Conservation (phyloP, 2,113 vertebrate genomes). For the Polyodon spathula region DNA sequence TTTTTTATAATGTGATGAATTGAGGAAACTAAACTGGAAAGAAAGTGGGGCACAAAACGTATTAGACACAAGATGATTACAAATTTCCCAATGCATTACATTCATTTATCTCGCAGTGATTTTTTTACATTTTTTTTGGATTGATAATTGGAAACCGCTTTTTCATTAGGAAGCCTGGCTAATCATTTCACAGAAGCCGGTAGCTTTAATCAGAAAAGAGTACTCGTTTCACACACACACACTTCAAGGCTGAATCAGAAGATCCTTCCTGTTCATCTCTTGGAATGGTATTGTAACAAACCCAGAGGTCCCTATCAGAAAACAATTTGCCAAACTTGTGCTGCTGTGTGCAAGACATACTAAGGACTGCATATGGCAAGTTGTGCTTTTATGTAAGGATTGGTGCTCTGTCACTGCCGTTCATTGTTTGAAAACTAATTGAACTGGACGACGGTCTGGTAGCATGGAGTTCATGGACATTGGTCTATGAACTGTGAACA, state of each 20-base stretch:
- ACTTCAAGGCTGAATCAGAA: background rate
- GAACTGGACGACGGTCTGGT: too few relatives aligned
- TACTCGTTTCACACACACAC: background rate
- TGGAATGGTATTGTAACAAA: too few relatives aligned
- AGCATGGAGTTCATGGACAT: too few relatives aligned
- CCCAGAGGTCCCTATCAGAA: too few relatives aligned
- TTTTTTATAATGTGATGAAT: background rate
- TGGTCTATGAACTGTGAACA: too few relatives aligned
- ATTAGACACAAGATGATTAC: background rate
- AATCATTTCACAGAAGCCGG: background rate
- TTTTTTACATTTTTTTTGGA: background rate
- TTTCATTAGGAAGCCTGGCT: background rate
- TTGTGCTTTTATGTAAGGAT: too few relatives aligned
- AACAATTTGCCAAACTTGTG: too few relatives aligned
- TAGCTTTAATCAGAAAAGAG: background rate
- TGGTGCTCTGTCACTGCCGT: too few relatives aligned
- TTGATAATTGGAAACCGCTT: slow-evolving; percentile 1
- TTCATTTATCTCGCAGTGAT: background rate
- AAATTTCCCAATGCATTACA: background rate
- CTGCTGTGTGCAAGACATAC: too few relatives aligned
- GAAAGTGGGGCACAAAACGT: background rate
- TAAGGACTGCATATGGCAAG: too few relatives aligned
- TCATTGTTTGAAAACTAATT: too few relatives aligned
- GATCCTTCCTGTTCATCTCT: too few relatives aligned
- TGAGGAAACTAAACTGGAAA: background rate